Conservation (phyloP, 2,888 invertebrate species). For the Thyatira batis region DNA sequence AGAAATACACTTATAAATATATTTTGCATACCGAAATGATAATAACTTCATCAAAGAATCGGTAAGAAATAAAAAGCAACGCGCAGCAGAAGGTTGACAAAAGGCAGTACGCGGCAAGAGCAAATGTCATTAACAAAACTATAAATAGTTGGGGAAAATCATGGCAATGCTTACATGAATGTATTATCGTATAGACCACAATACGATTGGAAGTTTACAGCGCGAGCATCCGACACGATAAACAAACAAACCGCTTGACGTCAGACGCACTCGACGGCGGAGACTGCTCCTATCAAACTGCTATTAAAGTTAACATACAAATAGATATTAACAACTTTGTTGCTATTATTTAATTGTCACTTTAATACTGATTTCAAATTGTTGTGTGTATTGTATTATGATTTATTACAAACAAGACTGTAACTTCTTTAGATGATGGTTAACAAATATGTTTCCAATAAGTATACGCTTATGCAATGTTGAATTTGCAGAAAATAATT, state of each 20-base stretch:
- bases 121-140: background rate
- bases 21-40: no score
- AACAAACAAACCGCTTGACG: conserved; percentile 69
- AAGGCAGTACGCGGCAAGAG: background rate
- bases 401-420: no score
- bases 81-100: background rate
- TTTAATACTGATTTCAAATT: background rate
- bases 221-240: conserved; percentile 64
- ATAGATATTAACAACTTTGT: background rate
- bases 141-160: conserved; percentile 5
- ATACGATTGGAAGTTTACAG: conserved; percentile 73
- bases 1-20: no score
- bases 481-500: no score
- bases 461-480: no score
- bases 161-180: conserved; percentile 34
- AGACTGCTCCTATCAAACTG: conserved; percentile 19
- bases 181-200: conserved; percentile 55
- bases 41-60: no score
- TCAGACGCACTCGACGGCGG: conserved; percentile 44
- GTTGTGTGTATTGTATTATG: no score
- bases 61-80: no score
- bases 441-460: no score
- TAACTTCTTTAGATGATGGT: no score
- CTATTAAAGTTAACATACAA: conserved; percentile 9
- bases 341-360: background rate